Evolutionary conservation across 1,140 invertebrate species (phyloP).

Genomic region (Heliconius congener): DNA sequence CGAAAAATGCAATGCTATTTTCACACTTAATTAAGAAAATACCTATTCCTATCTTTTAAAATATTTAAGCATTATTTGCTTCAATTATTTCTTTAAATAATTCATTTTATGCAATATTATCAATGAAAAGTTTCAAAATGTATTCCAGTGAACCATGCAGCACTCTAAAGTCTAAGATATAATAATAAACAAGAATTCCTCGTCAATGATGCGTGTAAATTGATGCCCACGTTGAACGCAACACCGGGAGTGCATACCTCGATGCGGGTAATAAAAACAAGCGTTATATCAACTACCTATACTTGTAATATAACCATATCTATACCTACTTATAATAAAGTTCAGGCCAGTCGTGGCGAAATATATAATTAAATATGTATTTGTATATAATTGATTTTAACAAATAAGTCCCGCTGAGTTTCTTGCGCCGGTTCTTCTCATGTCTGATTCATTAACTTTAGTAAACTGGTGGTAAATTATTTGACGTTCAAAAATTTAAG

Average conservation of each 20-base stretch:
- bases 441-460: too few relatives aligned
- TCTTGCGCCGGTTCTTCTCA: too few relatives aligned
- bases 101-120: neutral
- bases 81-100: too few relatives aligned
- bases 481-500: too few relatives aligned
- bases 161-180: neutral
- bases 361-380: too few relatives aligned
- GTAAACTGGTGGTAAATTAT: too few relatives aligned
- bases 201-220: slow-evolving; percentile 26
- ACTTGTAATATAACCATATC: slow-evolving; percentile 1
- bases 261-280: neutral
- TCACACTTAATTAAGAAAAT: neutral
- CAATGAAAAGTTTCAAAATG: neutral
- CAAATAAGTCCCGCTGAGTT: too few relatives aligned
- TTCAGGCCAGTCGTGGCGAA: too few relatives aligned
- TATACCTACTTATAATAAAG: neutral
- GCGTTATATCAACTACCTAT: slow-evolving; percentile 17
- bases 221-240: slow-evolving; percentile 22
- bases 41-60: neutral
- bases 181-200: slow-evolving; percentile 16
- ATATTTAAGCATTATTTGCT: neutral
- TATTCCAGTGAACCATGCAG: neutral
- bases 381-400: too few relatives aligned
- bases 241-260: slow-evolving; percentile 15
- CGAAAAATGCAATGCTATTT: neutral